Conservation (phyloP, 2,888 invertebrate genomes). For the Ophion obscuratus region DNA sequence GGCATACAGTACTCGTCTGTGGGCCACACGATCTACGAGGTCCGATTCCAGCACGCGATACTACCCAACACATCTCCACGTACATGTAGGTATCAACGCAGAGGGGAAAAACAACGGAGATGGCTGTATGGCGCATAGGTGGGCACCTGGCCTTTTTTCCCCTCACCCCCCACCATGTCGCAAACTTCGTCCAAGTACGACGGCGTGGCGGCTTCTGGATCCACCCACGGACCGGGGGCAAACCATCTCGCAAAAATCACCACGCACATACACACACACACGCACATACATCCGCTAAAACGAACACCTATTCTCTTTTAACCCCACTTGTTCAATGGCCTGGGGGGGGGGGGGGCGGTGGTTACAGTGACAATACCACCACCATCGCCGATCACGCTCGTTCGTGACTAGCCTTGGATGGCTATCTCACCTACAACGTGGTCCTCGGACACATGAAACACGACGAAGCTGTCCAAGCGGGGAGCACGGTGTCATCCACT, state of each 20-base stretch:
- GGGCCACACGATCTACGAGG: slow-evolving; percentile 61
- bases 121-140: slow-evolving; percentile 66
- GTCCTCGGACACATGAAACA: slow-evolving; percentile 18
- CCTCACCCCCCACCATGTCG: slow-evolving; percentile 49
- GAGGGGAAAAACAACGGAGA: slow-evolving; percentile 54
- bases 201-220: slow-evolving; percentile 78
- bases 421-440: slow-evolving; percentile 33
- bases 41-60: slow-evolving; percentile 44
- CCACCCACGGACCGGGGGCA: slow-evolving; percentile 81
- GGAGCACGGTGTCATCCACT: too few species aligned
- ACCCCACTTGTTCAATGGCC: slow-evolving; percentile 52
- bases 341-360: slow-evolving; percentile 79
- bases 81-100: neutral
- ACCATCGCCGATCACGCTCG: slow-evolving; percentile 67
- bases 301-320: slow-evolving; percentile 11
- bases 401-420: neutral
- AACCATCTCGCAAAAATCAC: slow-evolving; percentile 83
- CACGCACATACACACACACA: slow-evolving; percentile 73
- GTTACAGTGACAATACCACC: slow-evolving; percentile 76
- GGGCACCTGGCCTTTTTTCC: slow-evolving; percentile 74
- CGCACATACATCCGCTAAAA: neutral
- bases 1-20: slow-evolving; percentile 49
- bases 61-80: neutral
- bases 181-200: slow-evolving; percentile 71
- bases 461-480: slow-evolving; percentile 34